A percentile compares a stretch with the other conserved stretches of the same genome.
These are phyloP conservation scores for Candoia aspera DNA, from an alignment of 2,113 vertebrate species.

Conservation along the genomic window DNA sequence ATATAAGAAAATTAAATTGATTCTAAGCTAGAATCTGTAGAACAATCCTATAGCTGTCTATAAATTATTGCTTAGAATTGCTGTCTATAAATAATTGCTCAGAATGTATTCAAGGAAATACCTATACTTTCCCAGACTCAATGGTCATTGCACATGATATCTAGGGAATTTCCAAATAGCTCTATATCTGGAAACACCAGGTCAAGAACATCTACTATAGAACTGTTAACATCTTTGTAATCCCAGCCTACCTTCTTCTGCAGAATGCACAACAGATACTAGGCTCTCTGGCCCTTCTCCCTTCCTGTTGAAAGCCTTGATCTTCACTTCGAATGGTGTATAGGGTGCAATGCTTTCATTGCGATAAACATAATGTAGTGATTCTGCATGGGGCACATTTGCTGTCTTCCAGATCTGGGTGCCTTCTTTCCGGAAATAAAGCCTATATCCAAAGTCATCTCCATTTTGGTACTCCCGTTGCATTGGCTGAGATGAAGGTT, in stretches of 20 bases:
- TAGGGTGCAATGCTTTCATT: conserved; percentile 87
- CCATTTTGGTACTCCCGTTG: conserved; percentile 94
- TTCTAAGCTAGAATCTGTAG: accelerated
- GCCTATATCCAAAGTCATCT: conserved; percentile 89
- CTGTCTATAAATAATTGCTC: not conserved
- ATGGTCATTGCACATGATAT: not conserved
- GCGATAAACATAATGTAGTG: conserved; percentile 88
- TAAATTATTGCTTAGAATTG: not conserved
- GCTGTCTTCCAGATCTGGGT: conserved; percentile 75
- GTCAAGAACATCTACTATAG: not conserved
- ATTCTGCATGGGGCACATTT: conserved; percentile 81
- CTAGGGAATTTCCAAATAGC: not conserved
- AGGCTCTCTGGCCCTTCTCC: conserved; percentile 95
- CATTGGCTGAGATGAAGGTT: conserved; percentile 73
- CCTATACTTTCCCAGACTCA: not conserved
- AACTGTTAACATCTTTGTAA: not conserved
- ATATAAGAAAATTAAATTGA: accelerated
- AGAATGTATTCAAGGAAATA: not conserved
- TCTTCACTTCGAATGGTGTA: conserved; percentile 93
- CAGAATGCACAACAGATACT: conserved; percentile 85
- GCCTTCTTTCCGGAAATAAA: conserved; percentile 86
- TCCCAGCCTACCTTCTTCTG: conserved; percentile 87
- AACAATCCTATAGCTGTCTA: not conserved
- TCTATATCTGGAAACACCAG: not conserved
- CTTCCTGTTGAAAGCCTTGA: conserved; percentile 87